Evolutionary conservation across 2,888 invertebrate species (phyloP).

Genomic region (Meta bourneti): DNA sequence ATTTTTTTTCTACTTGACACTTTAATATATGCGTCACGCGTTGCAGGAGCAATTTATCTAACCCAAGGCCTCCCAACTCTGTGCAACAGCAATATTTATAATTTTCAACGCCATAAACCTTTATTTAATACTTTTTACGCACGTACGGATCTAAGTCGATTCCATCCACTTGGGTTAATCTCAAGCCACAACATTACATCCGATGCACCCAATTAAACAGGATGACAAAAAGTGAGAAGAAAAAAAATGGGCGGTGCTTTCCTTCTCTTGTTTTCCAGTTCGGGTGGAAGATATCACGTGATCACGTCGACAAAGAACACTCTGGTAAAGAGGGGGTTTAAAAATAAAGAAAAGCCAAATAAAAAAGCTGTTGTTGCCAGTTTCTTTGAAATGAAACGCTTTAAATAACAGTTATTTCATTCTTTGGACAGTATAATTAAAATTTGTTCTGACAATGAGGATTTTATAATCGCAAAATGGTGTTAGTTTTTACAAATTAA

Average conservation of each 20-base stretch:
- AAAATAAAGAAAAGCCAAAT: neutral
- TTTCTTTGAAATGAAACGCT: slow-evolving; percentile 11
- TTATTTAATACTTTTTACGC: slow-evolving; percentile 38
- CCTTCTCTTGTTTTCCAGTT: slow-evolving; percentile 11
- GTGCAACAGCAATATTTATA: slow-evolving; percentile 12
- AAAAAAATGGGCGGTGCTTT: slow-evolving; percentile 1
- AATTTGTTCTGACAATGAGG: neutral
- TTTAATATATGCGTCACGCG: neutral
- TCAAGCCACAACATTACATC: neutral
- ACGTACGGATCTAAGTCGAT: slow-evolving; percentile 27
- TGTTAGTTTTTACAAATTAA: neutral
- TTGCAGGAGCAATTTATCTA: neutral
- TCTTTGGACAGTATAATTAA: slow-evolving; percentile 10
- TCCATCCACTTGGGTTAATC: slow-evolving; percentile 18
- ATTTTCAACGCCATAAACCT: slow-evolving; percentile 58
- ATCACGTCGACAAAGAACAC: neutral
- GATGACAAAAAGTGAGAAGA: slow-evolving; percentile 12
- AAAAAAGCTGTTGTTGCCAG: slow-evolving; percentile 1
- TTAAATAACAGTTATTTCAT: slow-evolving; percentile 34
- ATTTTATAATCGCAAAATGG: neutral
- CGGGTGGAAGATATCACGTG: slow-evolving; percentile 26
- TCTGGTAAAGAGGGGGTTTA: neutral
- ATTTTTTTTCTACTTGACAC: neutral
- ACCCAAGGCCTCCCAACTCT: neutral
- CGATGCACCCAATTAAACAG: slow-evolving; percentile 32